Evolutionary conservation across 2,888 invertebrate species (phyloP).

Genomic region (Augochlorella aurata): DNA sequence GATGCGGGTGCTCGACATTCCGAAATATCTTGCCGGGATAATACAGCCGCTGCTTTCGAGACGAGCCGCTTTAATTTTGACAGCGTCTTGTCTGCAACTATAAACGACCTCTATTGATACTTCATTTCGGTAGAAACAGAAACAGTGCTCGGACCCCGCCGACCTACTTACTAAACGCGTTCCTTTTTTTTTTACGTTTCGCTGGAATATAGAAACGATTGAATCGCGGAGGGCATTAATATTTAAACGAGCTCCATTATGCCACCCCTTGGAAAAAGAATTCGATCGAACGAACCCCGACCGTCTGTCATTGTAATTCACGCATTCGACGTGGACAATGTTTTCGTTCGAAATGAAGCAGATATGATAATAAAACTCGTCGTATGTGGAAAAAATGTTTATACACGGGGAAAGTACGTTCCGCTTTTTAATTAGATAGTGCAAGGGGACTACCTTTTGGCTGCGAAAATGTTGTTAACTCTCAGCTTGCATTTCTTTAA

Average conservation of each 20-base stretch:
- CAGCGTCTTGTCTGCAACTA: neutral
- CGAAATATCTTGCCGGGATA: constrained; percentile 15
- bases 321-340: neutral
- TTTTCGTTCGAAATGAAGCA: neutral
- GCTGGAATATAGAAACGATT: neutral
- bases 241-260: neutral
- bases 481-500: too few relatives aligned
- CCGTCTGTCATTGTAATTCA: neutral
- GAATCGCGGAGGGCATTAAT: neutral
- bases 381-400: neutral
- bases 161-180: neutral
- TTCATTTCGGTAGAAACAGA: neutral
- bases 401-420: too few relatives aligned
- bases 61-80: neutral
- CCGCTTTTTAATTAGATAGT: too few relatives aligned
- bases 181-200: neutral
- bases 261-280: neutral
- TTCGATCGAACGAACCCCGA: neutral
- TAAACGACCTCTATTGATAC: neutral
- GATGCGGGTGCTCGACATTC: constrained; percentile 27
- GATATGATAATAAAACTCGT: neutral
- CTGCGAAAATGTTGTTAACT: too few relatives aligned
- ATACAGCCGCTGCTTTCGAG: neutral
- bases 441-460: too few relatives aligned
- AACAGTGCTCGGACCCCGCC: neutral